Base-by-base conservation (phyloP, 2,797 vertebrate genomes). In the Oreochromis grahami region DNA sequence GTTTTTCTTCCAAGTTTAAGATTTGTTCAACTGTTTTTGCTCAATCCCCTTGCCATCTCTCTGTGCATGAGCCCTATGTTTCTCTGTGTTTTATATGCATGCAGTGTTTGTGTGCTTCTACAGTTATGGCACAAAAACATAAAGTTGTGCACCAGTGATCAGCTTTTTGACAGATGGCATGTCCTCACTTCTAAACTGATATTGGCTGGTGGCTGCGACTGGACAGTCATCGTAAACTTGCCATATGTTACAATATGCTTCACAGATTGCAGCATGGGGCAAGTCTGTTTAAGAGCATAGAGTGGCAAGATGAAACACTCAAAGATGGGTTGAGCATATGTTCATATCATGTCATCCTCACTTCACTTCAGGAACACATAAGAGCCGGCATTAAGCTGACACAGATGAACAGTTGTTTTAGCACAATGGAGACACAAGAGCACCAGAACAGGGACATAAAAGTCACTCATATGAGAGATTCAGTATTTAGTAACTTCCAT, bases 161-260 rank as follows among this genome's bases (percentile, higher is more conserved):
- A 76, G 81, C 70, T 88, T 83, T 93, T 82, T 89, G 89, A 93
- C 95, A 96, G 95, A 95, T 96, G 94, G 95, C 86, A 81, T 63
- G 76, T 91, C 81, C 88, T 92, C 92, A 89, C 89, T 92, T 92
- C 92, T 92, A 92, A 93, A 95, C 88, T 92, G 85, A 83, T 94
- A 92, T 92, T 94, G 93, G 93, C 93, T 80, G 78, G 86, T 90
- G 89, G 84, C 90, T 78, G 87, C 7, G 82, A 89, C 89, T 93
- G 94, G 94, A 94, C 94, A 82, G 89, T 88, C 89, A 86, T 94
- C 87, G 83, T 93, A 93, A 94, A 94, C 77, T 77, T 13, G 58
- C 94, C 95, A 95, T 95, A 96, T 95, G 95, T 82, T 91, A 79
- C 93, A 93, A 88, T 94, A 93, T 94, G 95, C 79, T 63, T 88